phyloP scores from a whole-genome alignment of 2,888 invertebrate genomes.

The Andrena praecox region DNA sequence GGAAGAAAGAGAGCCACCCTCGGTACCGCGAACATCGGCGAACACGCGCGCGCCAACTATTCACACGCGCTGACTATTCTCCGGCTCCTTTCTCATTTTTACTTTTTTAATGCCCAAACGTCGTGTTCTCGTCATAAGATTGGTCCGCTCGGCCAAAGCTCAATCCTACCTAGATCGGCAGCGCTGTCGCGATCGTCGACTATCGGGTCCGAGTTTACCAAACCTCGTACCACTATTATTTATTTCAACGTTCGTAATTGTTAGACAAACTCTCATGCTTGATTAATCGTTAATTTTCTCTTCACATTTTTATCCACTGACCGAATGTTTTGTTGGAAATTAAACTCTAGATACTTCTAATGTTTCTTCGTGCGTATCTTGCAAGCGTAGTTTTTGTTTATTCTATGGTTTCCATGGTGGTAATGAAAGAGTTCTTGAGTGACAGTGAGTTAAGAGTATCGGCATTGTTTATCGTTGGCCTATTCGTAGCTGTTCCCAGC shows the following conservation, averaged over 20 bases:
- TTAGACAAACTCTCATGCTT: neutral
- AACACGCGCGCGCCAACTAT: conserved; percentile 23
- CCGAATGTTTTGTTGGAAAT: no score
- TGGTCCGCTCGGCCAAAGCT: conserved; percentile 47
- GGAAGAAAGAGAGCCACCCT: conserved; percentile 28
- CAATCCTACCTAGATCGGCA: conserved; percentile 31
- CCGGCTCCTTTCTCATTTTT: conserved; percentile 20
- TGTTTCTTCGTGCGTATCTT: no score
- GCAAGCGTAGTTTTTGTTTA: neutral
- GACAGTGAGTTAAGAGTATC: neutral
- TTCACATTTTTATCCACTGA: neutral
- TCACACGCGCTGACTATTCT: conserved; percentile 11
- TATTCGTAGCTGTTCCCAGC: neutral
- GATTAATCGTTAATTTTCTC: neutral
- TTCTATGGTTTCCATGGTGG: neutral
- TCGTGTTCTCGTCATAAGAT: conserved; percentile 26
- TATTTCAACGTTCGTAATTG: neutral
- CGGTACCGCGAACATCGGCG: conserved; percentile 19
- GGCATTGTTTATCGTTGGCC: neutral
- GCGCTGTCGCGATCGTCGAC: conserved; percentile 29
- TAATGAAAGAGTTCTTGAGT: neutral
- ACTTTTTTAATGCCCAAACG: conserved; percentile 56
- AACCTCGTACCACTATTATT: neutral
- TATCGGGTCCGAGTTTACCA: conserved; percentile 40
- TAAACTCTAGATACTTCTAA: no score